phyloP scores from a whole-genome alignment of 2,113 vertebrate species.

The Nibea albiflora region DNA sequence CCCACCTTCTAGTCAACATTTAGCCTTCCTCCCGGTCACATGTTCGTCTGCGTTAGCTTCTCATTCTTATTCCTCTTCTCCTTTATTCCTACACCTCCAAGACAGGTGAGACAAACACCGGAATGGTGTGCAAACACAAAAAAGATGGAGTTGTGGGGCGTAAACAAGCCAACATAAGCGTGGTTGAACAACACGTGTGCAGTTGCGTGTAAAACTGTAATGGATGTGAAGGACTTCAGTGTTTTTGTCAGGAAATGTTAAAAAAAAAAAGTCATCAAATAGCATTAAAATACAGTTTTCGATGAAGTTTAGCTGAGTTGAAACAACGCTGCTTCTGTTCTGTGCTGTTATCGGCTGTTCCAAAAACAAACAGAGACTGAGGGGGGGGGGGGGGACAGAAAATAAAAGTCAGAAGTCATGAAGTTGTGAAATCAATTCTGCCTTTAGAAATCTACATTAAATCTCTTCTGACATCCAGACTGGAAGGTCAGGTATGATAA shows the following conservation, averaged over 20 bases:
- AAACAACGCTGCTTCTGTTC: no score
- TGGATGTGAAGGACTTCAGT: background rate
- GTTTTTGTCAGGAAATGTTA: background rate
- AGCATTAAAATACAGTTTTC: background rate
- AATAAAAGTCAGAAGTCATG: background rate
- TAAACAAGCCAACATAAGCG: background rate
- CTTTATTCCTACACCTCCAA: conserved; percentile 4
- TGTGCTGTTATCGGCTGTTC: no score
- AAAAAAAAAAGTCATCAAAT: background rate
- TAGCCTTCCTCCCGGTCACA: conserved; percentile 40
- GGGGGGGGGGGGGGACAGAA: background rate
- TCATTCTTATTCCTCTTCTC: background rate
- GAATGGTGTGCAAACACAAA: background rate
- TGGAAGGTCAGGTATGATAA: background rate
- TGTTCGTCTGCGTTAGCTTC: conserved; percentile 16
- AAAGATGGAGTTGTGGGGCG: background rate
- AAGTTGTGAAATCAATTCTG: background rate
- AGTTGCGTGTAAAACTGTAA: fast-evolving
- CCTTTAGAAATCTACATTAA: conserved; percentile 1
- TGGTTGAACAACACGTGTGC: background rate
- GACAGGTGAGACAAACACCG: conserved; percentile 22
- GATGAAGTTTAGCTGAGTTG: no score
- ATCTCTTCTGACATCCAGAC: background rate
- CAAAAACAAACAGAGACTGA: background rate
- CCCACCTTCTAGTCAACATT: conserved; percentile 62